Base-by-base conservation (phyloP, 1,140 invertebrate species). In the Bilobella aurantiaca region DNA sequence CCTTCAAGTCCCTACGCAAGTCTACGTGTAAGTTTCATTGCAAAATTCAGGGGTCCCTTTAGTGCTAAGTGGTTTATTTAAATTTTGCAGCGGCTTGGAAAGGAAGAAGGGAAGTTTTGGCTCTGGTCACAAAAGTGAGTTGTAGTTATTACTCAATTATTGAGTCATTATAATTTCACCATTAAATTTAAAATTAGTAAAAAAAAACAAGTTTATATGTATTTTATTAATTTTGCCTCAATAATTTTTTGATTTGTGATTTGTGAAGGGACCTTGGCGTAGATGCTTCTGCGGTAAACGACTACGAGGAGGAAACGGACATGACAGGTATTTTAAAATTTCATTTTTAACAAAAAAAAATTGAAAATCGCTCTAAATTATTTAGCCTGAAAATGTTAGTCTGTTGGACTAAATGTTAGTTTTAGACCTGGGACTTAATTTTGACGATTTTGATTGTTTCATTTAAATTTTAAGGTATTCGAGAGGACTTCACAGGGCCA, bases 1-100 rank as follows among this genome's bases (percentile, higher is more conserved):
- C 5, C 49, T 30, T 75, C 76, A 25, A 77, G 75, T 64, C 79
- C 79, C 16, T 73, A 74, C 62, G 69, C 67, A 46, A 75, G 72
- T 64, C 64, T 72, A 34, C 70, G 67, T 68, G 70, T 72, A 68
- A 64, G 53, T 23, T 53, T 23, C 25, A 53, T 14, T 23, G 5
- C 49, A 53, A 18, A 53, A 16, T 23, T 23, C 49, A 53, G 25
- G 14, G 12, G 3, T 53, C 25, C 49, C 23, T 16, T 16, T 23
- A 14, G 23, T 8, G 12, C 49, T 16, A 53, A 53, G 5, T 53
- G 14, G 3, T 53, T 53, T 3, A 18, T 53, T 23, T 23, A 18
- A 23, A 42, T 18, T 42, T 23, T 53, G 49, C 32, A 65, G 37
- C 63, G 25, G 42, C 53, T 59, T 53, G 58, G 23, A 60, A 69